phyloP scores from a whole-genome alignment of 2,797 vertebrate species.

The Chelmon rostratus region DNA sequence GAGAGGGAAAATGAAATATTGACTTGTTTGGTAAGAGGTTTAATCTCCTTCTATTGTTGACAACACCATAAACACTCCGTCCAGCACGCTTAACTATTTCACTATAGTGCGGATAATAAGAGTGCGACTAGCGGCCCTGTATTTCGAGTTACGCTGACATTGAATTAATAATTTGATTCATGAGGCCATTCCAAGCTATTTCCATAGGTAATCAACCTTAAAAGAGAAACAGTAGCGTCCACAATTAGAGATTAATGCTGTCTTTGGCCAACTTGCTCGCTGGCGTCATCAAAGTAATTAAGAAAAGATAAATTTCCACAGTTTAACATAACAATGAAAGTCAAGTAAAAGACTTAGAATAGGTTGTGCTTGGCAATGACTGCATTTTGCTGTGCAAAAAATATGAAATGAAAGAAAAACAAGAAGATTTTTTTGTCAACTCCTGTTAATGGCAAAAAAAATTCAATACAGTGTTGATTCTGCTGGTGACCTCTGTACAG shows the following conservation, averaged over 20 bases:
- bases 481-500: constrained; percentile 46
- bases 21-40: constrained; percentile 68
- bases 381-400: background rate
- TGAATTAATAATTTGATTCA: constrained; percentile 84
- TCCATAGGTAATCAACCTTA: constrained; percentile 85
- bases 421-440: background rate
- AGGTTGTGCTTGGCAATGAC: background rate
- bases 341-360: constrained; percentile 76
- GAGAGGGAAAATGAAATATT: constrained; percentile 74
- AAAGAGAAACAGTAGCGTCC: constrained; percentile 77
- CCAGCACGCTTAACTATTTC: constrained; percentile 64
- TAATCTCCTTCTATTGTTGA: constrained; percentile 69
- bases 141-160: constrained; percentile 78
- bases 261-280: constrained; percentile 74
- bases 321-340: constrained; percentile 78
- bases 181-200: constrained; percentile 80
- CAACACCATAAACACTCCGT: constrained; percentile 60
- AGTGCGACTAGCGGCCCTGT: constrained; percentile 40
- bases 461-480: constrained; percentile 10
- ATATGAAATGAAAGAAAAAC: background rate
- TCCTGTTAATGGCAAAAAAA: constrained; percentile 17
- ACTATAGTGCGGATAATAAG: constrained; percentile 30
- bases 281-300: constrained; percentile 78
- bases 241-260: constrained; percentile 80
- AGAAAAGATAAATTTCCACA: constrained; percentile 76